Base-by-base conservation (phyloP, 2,888 invertebrate species). In the Caenorhabditis japonica region DNA sequence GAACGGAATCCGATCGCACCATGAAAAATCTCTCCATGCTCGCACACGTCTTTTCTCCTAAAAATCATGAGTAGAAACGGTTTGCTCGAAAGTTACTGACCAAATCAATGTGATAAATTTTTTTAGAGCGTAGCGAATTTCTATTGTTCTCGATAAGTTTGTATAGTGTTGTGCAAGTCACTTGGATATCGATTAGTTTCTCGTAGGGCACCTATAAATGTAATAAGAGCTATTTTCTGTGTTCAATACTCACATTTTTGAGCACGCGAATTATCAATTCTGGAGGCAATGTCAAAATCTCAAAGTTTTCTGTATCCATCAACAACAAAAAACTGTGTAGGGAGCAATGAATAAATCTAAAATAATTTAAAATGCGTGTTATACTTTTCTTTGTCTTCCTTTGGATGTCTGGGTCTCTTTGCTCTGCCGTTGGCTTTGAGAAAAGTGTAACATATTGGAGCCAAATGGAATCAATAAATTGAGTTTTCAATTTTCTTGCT, bases 1-100 rank as follows among this genome's bases (percentile, higher is more conserved):
- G 27, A 68, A 69, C 15, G 74, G 74, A 5, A 68, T 61, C 4
- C 73, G 25, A 33, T 73, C 73, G 38, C 73, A 73, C 66, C 66
- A 73, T 3, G 73, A 60, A 17, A 56, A 49, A 21, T 60, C 27
- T 36, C 60, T 58, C 73, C 73, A 73, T 19, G 66, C 66, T 25
- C 73, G 21, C 4, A 73, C 62, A 19, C 73, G 27, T 23, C 73
- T 30, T 36, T 49, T 44, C 23, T 72, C 72, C 71, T 71, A 25
- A 23, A 52, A 47, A 27, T 1, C 19, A 1, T n/a, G n/a, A n/a
- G n/a, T n/a, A n/a, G n/a, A n/a, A n/a, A n/a, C n/a, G n/a, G n/a
- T n/a, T n/a, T n/a, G n/a, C n/a, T n/a, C n/a, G n/a, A n/a, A n/a
- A n/a, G n/a, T n/a, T n/a, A 39, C 44, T 39, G 17, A 62, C 70